Base-by-base conservation (phyloP, 2,888 invertebrate species). In the Pristionchus fissidentatus region DNA sequence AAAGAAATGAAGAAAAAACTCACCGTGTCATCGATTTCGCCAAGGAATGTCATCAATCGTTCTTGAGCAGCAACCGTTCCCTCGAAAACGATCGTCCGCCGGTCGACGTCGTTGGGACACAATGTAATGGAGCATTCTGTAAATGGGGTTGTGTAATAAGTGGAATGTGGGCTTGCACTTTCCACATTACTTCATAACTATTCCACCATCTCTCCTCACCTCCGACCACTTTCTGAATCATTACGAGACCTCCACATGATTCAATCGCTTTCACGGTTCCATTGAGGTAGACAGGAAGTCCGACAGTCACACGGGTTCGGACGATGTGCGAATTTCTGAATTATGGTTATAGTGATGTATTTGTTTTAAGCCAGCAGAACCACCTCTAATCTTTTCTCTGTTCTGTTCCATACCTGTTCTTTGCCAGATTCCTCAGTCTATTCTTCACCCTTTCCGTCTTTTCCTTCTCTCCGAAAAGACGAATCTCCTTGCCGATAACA, bases 401-500 rank as follows among this genome's bases (percentile, higher is more conserved):
- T 43, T 43, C 3, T 26, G 3, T 46, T 19, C 43, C n/a, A n/a
- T n/a, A 77, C 75, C 75, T 77, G 32, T 49, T 77, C 75, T 29
- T 35, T 0, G 32, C 75, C n/a, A 77, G 46, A 2, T 26, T 49
- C 49, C 49, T 77, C 75, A 77, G 32, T 32, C 35, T 49, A 0
- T 15, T 32, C 46, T 46, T 32, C 3, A 77, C 49, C 1, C 22
- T 32, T 3, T 19, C 19, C 49, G 22, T 52, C 0, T 77, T 41
- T 7, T 1, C 46, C n/a, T 32, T 77, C 75, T 77, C 75, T 77
- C 75, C 75, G 32, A 77, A 41, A 29, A 77, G 26, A 15, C 75
- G 49, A 49, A 77, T 77, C 75, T 77, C 75, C 75, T 77, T 77
- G 13, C 46, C 49, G 49, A 77, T 5, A 46, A 77, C 75, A 15